A percentile compares a stretch with the other conserved stretches of the same genome.
Conservation (phyloP, 23 tunicate genomes). For the Phallusia fumigata region DNA sequence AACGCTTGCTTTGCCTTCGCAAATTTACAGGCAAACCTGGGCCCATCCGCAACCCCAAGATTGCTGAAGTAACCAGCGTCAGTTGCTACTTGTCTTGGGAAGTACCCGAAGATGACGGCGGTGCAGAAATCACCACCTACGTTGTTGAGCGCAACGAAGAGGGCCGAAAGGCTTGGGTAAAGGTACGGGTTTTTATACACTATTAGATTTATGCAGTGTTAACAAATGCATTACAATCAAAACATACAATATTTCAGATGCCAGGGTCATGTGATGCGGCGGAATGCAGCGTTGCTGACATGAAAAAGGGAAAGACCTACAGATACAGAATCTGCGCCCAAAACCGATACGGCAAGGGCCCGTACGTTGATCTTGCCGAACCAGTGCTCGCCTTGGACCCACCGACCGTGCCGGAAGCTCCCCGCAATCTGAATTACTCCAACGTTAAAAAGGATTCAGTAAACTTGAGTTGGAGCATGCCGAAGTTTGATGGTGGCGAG, state of each 20-base stretch:
- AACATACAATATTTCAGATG: conserved; percentile 25
- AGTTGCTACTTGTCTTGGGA: conserved; percentile 87
- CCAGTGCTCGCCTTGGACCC: conserved; percentile 78
- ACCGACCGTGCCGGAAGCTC: conserved; percentile 68
- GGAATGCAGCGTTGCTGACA: conserved; percentile 77
- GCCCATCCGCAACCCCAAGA: conserved; percentile 33
- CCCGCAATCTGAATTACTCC: conserved; percentile 48
- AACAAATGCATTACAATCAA: no score
- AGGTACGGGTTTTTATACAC: conserved; percentile 28
- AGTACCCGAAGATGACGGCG: conserved; percentile 77
- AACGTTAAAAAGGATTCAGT: conserved; percentile 83
- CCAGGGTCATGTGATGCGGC: conserved; percentile 39
- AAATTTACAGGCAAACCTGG: conserved; percentile 59
- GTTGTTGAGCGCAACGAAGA: conserved; percentile 80
- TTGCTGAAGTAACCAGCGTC: conserved; percentile 64
- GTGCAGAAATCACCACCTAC: conserved; percentile 72
- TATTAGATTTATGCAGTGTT: no score
- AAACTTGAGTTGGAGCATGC: conserved; percentile 73
- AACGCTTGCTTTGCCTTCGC: neutral
- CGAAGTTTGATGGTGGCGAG: conserved; percentile 76
- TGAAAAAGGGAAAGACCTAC: conserved; percentile 80
- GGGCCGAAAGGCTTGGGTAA: conserved; percentile 79
- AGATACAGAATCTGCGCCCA: conserved; percentile 72
- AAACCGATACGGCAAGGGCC: conserved; percentile 83
- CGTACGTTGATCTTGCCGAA: conserved; percentile 64